Percentiles rank a stretch among this genome's conserved stretches.
These are phyloP conservation scores for Aplysina aerophoba DNA, from an alignment of 37 sponge, comb jelly and placozoan genomes.

Conservation along the genomic window DNA sequence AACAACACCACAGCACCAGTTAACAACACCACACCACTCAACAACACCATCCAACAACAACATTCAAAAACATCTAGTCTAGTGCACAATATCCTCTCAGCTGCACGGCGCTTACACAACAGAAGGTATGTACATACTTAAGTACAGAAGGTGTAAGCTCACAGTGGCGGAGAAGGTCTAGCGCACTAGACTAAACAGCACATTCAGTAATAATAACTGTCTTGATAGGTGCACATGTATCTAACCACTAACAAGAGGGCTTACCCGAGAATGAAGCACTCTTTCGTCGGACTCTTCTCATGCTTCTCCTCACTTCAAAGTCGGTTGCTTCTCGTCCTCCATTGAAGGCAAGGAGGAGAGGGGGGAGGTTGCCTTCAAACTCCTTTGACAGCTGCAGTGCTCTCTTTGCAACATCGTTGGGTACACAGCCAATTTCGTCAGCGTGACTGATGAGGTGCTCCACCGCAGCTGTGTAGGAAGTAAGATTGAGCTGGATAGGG, in stretches of 20 bases:
- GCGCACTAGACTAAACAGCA: too few species aligned
- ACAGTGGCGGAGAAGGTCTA: too few species aligned
- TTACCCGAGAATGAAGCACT: constrained; percentile 25
- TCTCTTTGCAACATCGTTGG: constrained; percentile 9
- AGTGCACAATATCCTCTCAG: too few species aligned
- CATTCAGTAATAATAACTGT: too few species aligned
- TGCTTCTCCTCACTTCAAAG: not conserved
- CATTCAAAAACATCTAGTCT: too few species aligned
- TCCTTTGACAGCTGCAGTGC: not conserved
- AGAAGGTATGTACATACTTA: too few species aligned
- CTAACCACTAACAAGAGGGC: not conserved
- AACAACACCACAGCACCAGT: too few species aligned
- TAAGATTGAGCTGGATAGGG: not conserved
- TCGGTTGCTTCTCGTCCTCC: not conserved
- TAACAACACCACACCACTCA: too few species aligned
- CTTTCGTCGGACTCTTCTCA: not conserved
- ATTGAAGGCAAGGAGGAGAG: not conserved
- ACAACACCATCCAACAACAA: too few species aligned
- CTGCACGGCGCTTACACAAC: too few species aligned
- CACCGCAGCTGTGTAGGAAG: constrained; percentile 31
- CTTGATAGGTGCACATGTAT: too few species aligned
- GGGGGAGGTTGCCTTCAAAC: not conserved
- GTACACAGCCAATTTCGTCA: constrained; percentile 42
- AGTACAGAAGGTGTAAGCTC: too few species aligned
- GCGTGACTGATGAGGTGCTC: constrained; percentile 43